phyloP scores from a whole-genome alignment of 2,113 vertebrate genomes.

The Onychostoma macrolepis region DNA sequence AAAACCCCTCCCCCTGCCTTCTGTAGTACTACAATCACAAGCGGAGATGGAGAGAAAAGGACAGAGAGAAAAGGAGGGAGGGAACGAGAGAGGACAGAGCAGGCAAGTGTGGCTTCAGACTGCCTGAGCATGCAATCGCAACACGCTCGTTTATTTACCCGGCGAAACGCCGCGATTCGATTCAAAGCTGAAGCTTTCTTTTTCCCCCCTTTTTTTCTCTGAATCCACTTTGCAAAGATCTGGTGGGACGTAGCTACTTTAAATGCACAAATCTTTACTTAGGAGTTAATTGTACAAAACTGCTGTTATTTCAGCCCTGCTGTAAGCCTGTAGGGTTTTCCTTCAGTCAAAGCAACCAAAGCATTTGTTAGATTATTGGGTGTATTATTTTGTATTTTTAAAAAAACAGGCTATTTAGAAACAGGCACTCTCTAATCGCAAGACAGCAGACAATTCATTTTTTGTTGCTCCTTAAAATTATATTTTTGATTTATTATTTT shows the following conservation, averaged over 20 bases:
- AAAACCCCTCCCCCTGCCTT: constrained; percentile 67
- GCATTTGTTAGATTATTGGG: neutral
- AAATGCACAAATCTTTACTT: neutral
- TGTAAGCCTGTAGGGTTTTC: neutral
- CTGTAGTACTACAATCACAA: constrained; percentile 60
- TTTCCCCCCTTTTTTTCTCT: neutral
- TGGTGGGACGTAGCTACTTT: neutral
- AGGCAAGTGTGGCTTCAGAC: constrained; percentile 43
- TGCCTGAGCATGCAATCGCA: constrained; percentile 32
- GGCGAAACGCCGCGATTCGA: neutral
- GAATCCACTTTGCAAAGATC: neutral
- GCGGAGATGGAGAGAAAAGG: constrained; percentile 47
- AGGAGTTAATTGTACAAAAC: neutral
- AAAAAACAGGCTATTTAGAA: neutral
- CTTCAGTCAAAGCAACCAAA: neutral
- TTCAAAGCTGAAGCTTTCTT: neutral
- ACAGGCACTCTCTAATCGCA: neutral
- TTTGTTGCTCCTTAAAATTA: neutral
- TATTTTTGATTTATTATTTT: neutral
- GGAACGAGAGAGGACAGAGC: constrained; percentile 47
- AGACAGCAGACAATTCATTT: neutral
- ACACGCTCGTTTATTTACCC: constrained; percentile 29
- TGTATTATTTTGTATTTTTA: neutral
- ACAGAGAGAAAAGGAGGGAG: constrained; percentile 44
- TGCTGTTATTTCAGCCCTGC: neutral